Evolutionary conservation across 2,888 invertebrate genomes (phyloP), one percentile per base, ranked within the genome.

Genomic region (Tenthredo notha): DNA sequence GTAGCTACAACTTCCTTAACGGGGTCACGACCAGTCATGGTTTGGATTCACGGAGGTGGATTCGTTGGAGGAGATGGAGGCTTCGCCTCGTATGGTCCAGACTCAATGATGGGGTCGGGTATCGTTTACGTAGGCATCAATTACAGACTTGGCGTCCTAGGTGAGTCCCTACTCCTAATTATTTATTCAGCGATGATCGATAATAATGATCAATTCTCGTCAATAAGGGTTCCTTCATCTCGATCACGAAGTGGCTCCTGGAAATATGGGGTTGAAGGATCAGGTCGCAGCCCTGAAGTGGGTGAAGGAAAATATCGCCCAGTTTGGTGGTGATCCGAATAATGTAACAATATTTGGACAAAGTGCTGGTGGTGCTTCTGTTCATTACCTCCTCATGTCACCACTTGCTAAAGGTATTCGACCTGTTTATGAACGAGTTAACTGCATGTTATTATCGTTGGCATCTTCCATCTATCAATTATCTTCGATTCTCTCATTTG

Each of bases 331-430:
- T 0, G 90, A 92, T 86, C 85, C 90, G 0, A 80, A 86, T 0
- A 92, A 92, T 18, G 87, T 92, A 0, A 92, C 92, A 7, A 85
- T 92, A 84, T 90, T 90, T 40, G 92, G 92, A 1, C 80, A 78
- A 18, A 92, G 92, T 75, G 90, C 90, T 0, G 92, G 92, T 6
- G 87, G 83, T 9, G 58, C 65, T 4, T 84, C 87, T 0, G 86
- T 86, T 21, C 90, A 92, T 78, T 85, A 77, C 10, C 86, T 91
- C 18, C 72, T 87, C 1, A 1, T 91, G 18, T 90, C 92, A 0
- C 88, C 92, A 0, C 43, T 88, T 47, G 85, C 91, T 0, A 88
- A 88, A 89, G 91, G 92, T 92, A 78, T 37, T 25, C 25, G 21
- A 70, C 9, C 58, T 4, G 1, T 3, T n/a, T 58, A n/a, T 21